A percentile compares a stretch with the other conserved stretches of the same genome.
Conservation (phyloP, 2,797 vertebrate genomes). For the Mormyrus hasselquistii region DNA sequence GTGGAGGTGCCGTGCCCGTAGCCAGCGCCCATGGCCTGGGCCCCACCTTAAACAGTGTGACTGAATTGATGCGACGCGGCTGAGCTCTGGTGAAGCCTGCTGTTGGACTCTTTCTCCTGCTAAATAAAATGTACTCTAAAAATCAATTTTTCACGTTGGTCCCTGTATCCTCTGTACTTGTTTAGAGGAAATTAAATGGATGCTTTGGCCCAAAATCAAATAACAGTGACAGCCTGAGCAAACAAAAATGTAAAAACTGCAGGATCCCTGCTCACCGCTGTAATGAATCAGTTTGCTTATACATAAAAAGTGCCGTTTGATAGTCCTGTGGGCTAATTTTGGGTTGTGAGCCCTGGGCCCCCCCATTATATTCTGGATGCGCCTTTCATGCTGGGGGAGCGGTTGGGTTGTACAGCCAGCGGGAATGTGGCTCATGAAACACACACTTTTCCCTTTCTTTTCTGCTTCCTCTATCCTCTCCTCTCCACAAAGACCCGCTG, state of each 20-base stretch:
- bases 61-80: not conserved
- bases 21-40: not conserved
- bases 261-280: not conserved
- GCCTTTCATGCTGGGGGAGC: not conserved
- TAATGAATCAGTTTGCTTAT: conserved; percentile 16
- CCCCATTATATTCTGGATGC: not conserved
- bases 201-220: conserved; percentile 17
- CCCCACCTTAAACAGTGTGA: not conserved
- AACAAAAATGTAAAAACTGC: not conserved
- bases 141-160: conserved; percentile 18
- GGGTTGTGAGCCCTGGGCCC: not conserved
- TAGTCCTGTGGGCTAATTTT: not conserved
- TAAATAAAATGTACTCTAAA: not conserved
- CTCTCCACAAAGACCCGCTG: not conserved
- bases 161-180: not conserved
- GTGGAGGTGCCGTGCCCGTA: not conserved
- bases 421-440: not conserved
- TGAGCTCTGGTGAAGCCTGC: not conserved
- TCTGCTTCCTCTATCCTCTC: not conserved
- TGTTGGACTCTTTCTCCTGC: not conserved
- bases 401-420: not conserved
- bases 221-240: not conserved
- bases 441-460: not conserved
- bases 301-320: not conserved
- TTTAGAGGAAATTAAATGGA: conserved; percentile 26